Evolutionary conservation across 2,888 invertebrate genomes (phyloP).

Genomic region (Luperina testacea): DNA sequence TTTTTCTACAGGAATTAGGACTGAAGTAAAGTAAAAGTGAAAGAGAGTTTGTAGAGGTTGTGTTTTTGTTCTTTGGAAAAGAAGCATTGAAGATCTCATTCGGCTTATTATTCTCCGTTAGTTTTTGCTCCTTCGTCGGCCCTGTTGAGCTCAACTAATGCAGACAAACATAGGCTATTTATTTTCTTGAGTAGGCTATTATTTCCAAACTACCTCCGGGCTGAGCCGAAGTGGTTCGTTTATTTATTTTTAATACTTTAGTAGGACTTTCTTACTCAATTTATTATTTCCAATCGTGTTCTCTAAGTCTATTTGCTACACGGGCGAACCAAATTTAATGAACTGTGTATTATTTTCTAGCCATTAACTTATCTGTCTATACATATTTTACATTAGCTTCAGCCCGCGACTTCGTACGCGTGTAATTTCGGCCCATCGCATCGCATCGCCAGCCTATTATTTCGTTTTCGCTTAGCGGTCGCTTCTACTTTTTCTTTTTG

Average conservation of each 20-base stretch:
- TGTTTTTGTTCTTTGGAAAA: neutral
- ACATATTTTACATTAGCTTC: neutral
- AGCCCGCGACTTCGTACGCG: neutral
- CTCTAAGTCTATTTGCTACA: neutral
- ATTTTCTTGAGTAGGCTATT: slow-evolving; percentile 23
- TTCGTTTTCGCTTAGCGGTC: neutral
- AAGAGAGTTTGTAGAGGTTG: neutral
- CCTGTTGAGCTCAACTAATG: slow-evolving; percentile 28
- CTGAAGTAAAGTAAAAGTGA: neutral
- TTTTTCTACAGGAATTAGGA: neutral
- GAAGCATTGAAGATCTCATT: slow-evolving; percentile 9
- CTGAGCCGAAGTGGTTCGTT: neutral
- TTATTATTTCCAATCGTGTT: neutral
- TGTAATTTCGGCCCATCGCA: neutral
- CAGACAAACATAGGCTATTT: slow-evolving; percentile 32
- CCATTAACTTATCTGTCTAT: neutral
- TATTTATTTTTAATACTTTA: slow-evolving; percentile 6
- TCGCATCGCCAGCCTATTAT: neutral
- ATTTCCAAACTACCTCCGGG: neutral
- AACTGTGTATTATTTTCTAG: neutral
- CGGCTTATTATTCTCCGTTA: slow-evolving; percentile 26
- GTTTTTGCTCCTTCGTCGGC: slow-evolving; percentile 20
- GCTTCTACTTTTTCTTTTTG: neutral
- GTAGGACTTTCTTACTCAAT: neutral
- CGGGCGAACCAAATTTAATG: neutral